Evolutionary conservation across 2,113 vertebrate species (phyloP), one percentile per base, ranked within the genome.

Genomic region (Pollachius pollachius): DNA sequence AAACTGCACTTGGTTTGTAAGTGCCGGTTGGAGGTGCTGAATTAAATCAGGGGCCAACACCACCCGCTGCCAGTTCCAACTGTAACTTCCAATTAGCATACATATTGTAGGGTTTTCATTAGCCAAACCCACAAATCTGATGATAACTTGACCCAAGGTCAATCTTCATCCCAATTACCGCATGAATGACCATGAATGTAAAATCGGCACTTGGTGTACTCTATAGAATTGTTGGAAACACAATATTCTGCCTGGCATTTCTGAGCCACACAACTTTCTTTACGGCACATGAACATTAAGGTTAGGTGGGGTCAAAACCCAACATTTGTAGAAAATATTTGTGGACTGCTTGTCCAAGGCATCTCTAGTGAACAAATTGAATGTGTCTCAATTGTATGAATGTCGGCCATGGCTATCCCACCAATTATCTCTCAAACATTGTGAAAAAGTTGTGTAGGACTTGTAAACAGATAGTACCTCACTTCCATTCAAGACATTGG

Each of bases 21-120:
- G 78, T 86, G 84, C 81, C 83, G 86, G 82, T 81, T 89, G 71
- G 75, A 86, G 86, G 73, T 75, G 77, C 80, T 79, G 72, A 68
- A 79, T 80, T 72, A 72, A 78, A 73, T 65, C 15, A 16, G 70
- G 77, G 74, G 82, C 72, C 78, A 82, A 77, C 63, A 65, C 71
- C 67, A 76, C 72, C 68, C 78, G 83, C 68, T 64, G 66, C 79
- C 80, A 80, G 74, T 80, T 87, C 79, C 70, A 27, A 80, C 82
- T 77, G 65, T 77, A 72, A 79, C 67, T 74, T 25, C 76, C 81
- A 82, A 86, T 71, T 64, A 68, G 67, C 41, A 7, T 48, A 5
- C 30, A 7, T 58, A 68, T 75, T 71, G 30, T 21, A 70, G 52
- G 5, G 52, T 54, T 57, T 57, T 87, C 78, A 75, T 76, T 80